These are phyloP conservation scores for Aethes cnicana DNA, from an alignment of 2,888 invertebrate genomes.

Conservation along the genomic window DNA sequence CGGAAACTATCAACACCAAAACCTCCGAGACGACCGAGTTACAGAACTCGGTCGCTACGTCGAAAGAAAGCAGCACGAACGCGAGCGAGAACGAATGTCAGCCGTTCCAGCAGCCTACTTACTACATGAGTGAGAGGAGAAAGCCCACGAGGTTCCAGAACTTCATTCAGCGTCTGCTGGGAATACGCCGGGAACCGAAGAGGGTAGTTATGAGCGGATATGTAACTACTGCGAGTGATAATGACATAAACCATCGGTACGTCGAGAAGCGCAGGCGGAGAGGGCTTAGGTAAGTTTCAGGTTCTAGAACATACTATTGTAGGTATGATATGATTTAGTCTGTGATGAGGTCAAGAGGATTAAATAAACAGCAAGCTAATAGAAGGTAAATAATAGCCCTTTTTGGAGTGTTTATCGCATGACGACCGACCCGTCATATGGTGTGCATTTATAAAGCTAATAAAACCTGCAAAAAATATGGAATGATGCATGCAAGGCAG, in stretches of 20 bases:
- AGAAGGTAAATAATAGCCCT: too few relatives aligned
- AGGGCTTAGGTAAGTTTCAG: slow-evolving; percentile 39
- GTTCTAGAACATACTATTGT: too few relatives aligned
- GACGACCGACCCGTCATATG: too few relatives aligned
- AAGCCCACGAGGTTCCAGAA: slow-evolving; percentile 62
- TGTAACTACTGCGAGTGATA: slow-evolving; percentile 61
- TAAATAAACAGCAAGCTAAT: too few relatives aligned
- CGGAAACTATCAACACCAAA: slow-evolving; percentile 25
- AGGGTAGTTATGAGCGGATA: slow-evolving; percentile 42
- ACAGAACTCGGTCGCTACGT: too few relatives aligned
- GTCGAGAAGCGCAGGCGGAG: slow-evolving; percentile 48
- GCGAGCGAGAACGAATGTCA: not conserved
- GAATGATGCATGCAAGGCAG: too few relatives aligned
- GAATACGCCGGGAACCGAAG: slow-evolving; percentile 47
- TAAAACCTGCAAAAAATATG: too few relatives aligned
- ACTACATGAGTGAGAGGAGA: slow-evolving; percentile 45
- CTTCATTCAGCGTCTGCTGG: slow-evolving; percentile 64
- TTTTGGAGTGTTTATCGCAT: too few relatives aligned
- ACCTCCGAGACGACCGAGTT: slow-evolving; percentile 25
- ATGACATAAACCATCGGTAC: slow-evolving; percentile 48
- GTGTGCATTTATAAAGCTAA: too few relatives aligned
- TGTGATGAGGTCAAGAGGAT: too few relatives aligned
- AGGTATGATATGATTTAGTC: too few relatives aligned
- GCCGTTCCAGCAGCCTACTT: slow-evolving; percentile 39
- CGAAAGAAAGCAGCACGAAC: slow-evolving; percentile 33